A percentile compares a stretch with the other conserved stretches of the same genome.
These are phyloP conservation scores for Scaptomyza cyrtandrae DNA, from an alignment of 2,888 invertebrate genomes.

Conservation along the genomic window DNA sequence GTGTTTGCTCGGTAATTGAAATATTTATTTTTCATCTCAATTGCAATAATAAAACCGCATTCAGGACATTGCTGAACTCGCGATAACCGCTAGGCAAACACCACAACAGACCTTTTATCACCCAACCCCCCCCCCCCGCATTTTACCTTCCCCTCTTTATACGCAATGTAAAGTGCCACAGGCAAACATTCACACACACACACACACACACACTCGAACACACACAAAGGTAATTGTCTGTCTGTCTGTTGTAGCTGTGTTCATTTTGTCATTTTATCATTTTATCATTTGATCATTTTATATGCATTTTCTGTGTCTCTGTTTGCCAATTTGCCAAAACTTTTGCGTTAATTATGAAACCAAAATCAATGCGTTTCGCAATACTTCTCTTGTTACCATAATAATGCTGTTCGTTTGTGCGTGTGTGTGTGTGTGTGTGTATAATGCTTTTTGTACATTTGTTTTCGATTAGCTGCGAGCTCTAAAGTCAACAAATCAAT, in stretches of 20 bases:
- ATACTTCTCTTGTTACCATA: slow-evolving; percentile 52
- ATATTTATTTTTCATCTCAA: slow-evolving; percentile 79
- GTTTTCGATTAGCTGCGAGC: slow-evolving; percentile 76
- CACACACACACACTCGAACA: background rate
- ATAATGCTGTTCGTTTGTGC: slow-evolving; percentile 4
- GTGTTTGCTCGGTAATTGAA: slow-evolving; percentile 68
- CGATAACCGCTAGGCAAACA: slow-evolving; percentile 51
- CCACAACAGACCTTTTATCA: slow-evolving; percentile 14
- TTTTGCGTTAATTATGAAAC: slow-evolving; percentile 77
- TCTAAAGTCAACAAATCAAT: slow-evolving; percentile 77
- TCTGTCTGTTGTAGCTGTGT: slow-evolving; percentile 56
- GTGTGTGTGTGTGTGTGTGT: slow-evolving; percentile 16
- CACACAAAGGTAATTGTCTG: slow-evolving; percentile 75
- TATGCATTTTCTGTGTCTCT: slow-evolving; percentile 32
- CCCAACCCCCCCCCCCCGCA: background rate
- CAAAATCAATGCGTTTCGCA: slow-evolving; percentile 67
- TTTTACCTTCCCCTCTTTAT: background rate
- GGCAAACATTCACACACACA: slow-evolving; percentile 9
- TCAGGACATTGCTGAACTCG: slow-evolving; percentile 51
- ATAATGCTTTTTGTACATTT: slow-evolving; percentile 62
- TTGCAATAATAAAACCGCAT: slow-evolving; percentile 73
- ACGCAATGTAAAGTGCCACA: slow-evolving; percentile 38
- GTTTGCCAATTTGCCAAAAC: slow-evolving; percentile 76
- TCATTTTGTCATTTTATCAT: slow-evolving; percentile 49
- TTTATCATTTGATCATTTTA: slow-evolving; percentile 29